phyloP scores from a whole-genome alignment of 2,113 vertebrate species.

The Hemicordylus capensis region DNA sequence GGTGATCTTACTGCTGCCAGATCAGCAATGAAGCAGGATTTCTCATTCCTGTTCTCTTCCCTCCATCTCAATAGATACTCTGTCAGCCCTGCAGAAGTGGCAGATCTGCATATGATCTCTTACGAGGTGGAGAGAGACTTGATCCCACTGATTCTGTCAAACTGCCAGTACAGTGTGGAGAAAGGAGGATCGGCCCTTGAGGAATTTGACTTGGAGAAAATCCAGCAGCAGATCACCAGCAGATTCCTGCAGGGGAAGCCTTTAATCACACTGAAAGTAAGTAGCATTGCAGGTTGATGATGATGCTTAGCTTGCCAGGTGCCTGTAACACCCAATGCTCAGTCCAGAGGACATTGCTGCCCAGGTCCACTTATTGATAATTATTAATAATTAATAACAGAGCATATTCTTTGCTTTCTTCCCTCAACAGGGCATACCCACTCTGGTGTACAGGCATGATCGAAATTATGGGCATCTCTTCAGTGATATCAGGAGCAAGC shows the following conservation, averaged over 20 bases:
- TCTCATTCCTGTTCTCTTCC: not conserved
- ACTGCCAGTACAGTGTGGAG: slow-evolving; percentile 92
- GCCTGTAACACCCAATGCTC: not conserved
- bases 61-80: slow-evolving; percentile 81
- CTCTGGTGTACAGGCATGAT: slow-evolving; percentile 86
- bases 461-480: slow-evolving; percentile 90
- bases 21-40: not conserved
- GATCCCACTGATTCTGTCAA: slow-evolving; percentile 88
- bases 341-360: not conserved
- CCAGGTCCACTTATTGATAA: not conserved
- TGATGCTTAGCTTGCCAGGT: not conserved
- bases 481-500: slow-evolving; percentile 80
- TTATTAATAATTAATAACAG: too few species aligned
- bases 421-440: slow-evolving; percentile 87
- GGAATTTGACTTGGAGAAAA: slow-evolving; percentile 88
- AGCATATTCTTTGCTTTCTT: not conserved
- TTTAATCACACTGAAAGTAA: slow-evolving; percentile 82
- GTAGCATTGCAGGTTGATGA: slow-evolving; percentile 10
- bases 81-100: slow-evolving; percentile 85
- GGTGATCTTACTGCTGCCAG: rapidly evolving
- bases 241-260: slow-evolving; percentile 92
- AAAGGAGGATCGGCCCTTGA: slow-evolving; percentile 82
- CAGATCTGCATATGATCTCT: slow-evolving; percentile 89
- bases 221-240: slow-evolving; percentile 88
- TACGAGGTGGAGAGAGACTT: slow-evolving; percentile 90